A percentile compares a stretch with the other conserved stretches of the same genome.
Evolutionary conservation across 2,113 vertebrate genomes (phyloP).

Genomic region (Illadopsis cleaveri): DNA sequence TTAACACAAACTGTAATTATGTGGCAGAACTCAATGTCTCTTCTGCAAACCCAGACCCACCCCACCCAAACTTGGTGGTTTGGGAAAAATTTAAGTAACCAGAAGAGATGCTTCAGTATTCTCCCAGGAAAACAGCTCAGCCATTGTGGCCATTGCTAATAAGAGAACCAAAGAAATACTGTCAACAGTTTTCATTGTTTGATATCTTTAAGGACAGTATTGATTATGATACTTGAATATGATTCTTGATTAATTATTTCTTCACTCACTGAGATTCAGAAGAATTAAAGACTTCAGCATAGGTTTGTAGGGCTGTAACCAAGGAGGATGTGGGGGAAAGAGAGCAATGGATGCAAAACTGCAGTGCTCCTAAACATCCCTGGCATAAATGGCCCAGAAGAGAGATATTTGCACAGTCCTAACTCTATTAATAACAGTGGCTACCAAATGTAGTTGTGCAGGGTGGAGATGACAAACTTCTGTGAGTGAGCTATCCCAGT

Average conservation of each 20-base stretch:
- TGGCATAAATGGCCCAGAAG: not conserved
- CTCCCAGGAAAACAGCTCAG: not conserved
- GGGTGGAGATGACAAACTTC: no score
- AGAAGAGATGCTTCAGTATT: not conserved
- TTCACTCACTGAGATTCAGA: not conserved
- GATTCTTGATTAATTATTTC: not conserved
- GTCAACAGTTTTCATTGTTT: not conserved
- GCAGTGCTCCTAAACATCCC: no score
- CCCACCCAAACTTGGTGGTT: not conserved
- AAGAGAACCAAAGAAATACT: not conserved
- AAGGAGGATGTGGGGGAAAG: no score
- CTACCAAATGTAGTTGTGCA: not conserved
- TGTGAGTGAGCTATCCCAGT: not conserved
- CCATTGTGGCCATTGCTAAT: no score
- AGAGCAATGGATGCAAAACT: not conserved
- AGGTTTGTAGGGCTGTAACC: not conserved
- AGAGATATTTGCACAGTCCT: not conserved
- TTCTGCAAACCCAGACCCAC: not conserved
- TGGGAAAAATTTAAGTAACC: not conserved
- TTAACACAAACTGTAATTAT: not conserved
- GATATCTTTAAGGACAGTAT: not conserved
- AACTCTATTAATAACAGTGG: not conserved
- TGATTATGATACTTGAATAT: not conserved
- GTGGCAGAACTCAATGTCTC: accelerated
- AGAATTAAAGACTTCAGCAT: not conserved